phyloP scores from a whole-genome alignment of 1,140 invertebrate genomes.

The Pogonomyrmex barbatus region DNA sequence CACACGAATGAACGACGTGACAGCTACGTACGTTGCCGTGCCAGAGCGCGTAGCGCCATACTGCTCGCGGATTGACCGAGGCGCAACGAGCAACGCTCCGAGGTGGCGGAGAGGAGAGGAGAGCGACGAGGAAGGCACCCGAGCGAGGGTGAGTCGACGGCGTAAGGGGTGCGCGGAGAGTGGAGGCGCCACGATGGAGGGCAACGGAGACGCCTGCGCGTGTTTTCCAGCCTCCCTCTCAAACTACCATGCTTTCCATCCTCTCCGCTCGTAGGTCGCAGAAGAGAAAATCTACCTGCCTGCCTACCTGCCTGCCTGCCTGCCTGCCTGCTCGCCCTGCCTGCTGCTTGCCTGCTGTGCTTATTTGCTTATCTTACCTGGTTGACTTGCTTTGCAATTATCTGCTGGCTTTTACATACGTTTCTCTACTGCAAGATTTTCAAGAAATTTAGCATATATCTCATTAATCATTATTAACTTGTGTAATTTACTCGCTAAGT shows the following conservation, averaged over 20 bases:
- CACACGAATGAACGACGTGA: slow-evolving; percentile 36
- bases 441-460: not conserved
- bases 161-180: slow-evolving; percentile 62
- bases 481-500: slow-evolving; percentile 25
- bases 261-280: slow-evolving; percentile 60
- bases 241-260: slow-evolving; percentile 52
- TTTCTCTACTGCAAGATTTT: not conserved
- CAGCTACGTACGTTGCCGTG: slow-evolving; percentile 74
- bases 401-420: not conserved
- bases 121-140: slow-evolving; percentile 32
- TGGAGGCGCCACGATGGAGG: slow-evolving; percentile 73
- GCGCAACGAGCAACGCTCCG: slow-evolving; percentile 79
- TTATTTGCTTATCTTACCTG: slow-evolving; percentile 37
- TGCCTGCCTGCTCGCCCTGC: too few relatives aligned
- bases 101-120: slow-evolving; percentile 29
- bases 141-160: slow-evolving; percentile 46
- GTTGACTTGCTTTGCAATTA: not conserved
- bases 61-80: slow-evolving; percentile 84
- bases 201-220: slow-evolving; percentile 70
- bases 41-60: slow-evolving; percentile 84
- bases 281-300: slow-evolving; percentile 48
- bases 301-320: not conserved
- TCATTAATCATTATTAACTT: slow-evolving; percentile 17
- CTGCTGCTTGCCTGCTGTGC: not conserved
- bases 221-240: slow-evolving; percentile 69